Evolutionary conservation across 2,113 vertebrate species (phyloP).

Genomic region (Ceyx melanurus): DNA sequence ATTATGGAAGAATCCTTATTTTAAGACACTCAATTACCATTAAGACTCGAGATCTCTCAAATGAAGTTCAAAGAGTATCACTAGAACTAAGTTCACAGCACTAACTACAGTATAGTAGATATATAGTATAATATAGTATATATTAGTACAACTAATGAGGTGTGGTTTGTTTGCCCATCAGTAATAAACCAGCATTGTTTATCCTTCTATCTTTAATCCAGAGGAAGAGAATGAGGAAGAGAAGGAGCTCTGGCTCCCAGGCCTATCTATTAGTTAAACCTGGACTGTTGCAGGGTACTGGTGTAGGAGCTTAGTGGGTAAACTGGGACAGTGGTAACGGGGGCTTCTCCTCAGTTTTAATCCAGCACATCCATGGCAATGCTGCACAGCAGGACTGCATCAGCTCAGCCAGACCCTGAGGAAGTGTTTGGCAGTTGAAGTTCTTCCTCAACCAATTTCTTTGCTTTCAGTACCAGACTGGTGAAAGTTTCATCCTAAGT

Average conservation of each 20-base stretch:
- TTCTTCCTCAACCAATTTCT: neutral
- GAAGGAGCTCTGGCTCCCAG: neutral
- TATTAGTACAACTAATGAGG: neutral
- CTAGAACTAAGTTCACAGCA: neutral
- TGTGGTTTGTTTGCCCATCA: neutral
- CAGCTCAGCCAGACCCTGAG: neutral
- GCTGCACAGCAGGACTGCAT: neutral
- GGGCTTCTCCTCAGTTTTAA: fast-evolving
- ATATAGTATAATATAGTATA: too few relatives aligned
- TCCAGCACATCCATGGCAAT: neutral
- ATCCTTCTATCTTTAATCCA: neutral
- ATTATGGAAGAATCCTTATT: neutral
- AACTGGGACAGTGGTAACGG: neutral
- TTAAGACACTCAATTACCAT: neutral
- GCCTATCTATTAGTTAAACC: neutral
- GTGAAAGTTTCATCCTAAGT: neutral
- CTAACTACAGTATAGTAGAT: neutral
- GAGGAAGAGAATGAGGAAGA: neutral
- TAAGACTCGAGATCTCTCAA: neutral
- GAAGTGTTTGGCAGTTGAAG: neutral
- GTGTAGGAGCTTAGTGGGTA: neutral
- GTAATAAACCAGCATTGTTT: neutral
- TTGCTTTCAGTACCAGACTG: neutral
- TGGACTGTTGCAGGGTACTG: neutral
- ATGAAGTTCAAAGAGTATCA: neutral